These are phyloP conservation scores for Wiebesia pumilae DNA, from an alignment of 1,140 invertebrate genomes.

Conservation along the genomic window DNA sequence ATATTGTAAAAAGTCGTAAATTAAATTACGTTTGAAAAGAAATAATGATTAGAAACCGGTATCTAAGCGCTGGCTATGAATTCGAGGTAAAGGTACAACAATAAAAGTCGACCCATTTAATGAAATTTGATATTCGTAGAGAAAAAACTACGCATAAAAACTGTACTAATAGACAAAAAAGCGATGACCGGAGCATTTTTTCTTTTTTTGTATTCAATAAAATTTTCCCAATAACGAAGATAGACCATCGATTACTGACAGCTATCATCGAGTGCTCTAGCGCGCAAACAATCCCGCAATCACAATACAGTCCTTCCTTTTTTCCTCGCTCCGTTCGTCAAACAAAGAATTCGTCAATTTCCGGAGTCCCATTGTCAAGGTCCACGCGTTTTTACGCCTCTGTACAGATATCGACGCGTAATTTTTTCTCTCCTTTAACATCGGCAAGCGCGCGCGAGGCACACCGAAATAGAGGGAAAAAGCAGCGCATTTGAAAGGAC, in stretches of 20 bases:
- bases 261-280: not conserved
- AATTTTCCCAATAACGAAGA: not conserved
- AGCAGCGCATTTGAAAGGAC: too few species aligned
- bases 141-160: not conserved
- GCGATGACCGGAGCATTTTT: not conserved
- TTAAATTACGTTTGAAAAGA: not conserved
- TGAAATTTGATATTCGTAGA: not conserved
- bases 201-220: not conserved
- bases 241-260: not conserved
- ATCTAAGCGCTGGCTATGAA: not conserved
- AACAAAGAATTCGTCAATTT: conserved; percentile 42
- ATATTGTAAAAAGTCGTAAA: not conserved
- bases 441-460: not conserved
- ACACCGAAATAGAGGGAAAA: too few species aligned
- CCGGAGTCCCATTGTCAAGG: conserved; percentile 9
- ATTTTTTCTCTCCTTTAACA: conserved; percentile 14
- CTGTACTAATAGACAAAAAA: not conserved
- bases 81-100: not conserved
- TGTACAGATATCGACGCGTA: not conserved
- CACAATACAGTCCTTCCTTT: not conserved
- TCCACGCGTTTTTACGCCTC: not conserved
- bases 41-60: too few species aligned
- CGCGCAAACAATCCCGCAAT: not conserved
- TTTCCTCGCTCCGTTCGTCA: not conserved
- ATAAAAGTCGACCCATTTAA: not conserved